Base-by-base conservation (phyloP, 2,113 vertebrate genomes). In the Sterna hirundo region DNA sequence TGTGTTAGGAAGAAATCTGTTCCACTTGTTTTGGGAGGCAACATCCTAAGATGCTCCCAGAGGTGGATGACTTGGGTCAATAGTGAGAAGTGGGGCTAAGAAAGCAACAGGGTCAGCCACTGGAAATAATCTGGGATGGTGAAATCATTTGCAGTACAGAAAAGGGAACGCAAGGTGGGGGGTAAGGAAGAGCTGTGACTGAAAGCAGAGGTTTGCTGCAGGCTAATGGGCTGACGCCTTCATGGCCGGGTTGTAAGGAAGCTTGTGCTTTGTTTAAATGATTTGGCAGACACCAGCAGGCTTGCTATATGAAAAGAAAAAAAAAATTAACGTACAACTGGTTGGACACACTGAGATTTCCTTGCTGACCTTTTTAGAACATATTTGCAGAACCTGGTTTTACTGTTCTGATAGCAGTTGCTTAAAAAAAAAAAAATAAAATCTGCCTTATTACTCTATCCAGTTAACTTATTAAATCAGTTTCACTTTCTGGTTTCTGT, bases 401-500 rank as follows among this genome's bases (percentile, higher is more conserved):
- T 94, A 79, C 60, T 68, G 71, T 85, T 95, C 82, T 34, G 26
- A 79, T 55, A 91, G 83, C 76, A 81, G 64, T 77, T 82, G 15
- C 17, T 89, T 20, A 9, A 64, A 55, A 71, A 76, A 55, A 69
- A 58, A 32, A 7, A 57, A 44, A 20, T 9, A 61, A 57, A 51
- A 30, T 12, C 52, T 95, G 93, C 84, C 94, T 91, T 95, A 85
- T 58, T 89, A 61, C 17, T 93, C 61, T 87, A 13, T 83, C 54
- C 84, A 70, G 93, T 62, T 58, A 90, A 57, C 65, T 71, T 57
- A 78, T 85, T 70, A 81, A 88, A 88, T 94, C 51, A 23, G 13
- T 77, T 89, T 93, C 75, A 74, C 75, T 74, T 85, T 75, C 88
- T 78, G 46, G 1, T 91, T 88, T 88, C 92, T 95, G 75, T 90